Evolutionary conservation across 2,888 invertebrate genomes (phyloP).

Genomic region (Xylota segnis): DNA sequence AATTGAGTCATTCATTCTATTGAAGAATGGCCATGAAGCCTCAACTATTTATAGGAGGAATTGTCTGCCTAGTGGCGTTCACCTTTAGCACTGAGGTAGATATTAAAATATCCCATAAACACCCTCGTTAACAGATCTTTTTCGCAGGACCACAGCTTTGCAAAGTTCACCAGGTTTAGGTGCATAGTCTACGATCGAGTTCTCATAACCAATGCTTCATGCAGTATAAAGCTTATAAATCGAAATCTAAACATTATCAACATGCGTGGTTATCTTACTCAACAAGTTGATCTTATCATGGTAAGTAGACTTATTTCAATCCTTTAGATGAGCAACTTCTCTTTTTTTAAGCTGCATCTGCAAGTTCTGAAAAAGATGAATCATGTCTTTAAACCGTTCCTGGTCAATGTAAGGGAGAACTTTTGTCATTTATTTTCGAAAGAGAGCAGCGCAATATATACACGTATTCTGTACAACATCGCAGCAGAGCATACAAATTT

Average conservation of each 20-base stretch:
- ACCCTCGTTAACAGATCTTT: background rate
- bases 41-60: background rate
- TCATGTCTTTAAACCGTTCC: background rate
- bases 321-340: background rate
- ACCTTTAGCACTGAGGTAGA: background rate
- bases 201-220: background rate
- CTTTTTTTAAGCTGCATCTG: background rate
- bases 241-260: background rate
- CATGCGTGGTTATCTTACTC: background rate
- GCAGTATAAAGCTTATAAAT: background rate
- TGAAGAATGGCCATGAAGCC: background rate
- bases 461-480: background rate
- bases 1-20: too few relatives aligned
- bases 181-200: background rate
- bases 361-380: background rate
- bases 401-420: constrained; percentile 14
- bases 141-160: background rate
- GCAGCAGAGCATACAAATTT: background rate
- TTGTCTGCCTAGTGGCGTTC: background rate
- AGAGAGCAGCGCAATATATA: background rate
- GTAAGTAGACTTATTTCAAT: background rate
- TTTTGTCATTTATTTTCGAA: background rate
- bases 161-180: background rate
- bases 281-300: background rate
- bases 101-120: background rate